Evolutionary conservation across 2,888 invertebrate species (phyloP).

Genomic region (Ochropleura plecta): DNA sequence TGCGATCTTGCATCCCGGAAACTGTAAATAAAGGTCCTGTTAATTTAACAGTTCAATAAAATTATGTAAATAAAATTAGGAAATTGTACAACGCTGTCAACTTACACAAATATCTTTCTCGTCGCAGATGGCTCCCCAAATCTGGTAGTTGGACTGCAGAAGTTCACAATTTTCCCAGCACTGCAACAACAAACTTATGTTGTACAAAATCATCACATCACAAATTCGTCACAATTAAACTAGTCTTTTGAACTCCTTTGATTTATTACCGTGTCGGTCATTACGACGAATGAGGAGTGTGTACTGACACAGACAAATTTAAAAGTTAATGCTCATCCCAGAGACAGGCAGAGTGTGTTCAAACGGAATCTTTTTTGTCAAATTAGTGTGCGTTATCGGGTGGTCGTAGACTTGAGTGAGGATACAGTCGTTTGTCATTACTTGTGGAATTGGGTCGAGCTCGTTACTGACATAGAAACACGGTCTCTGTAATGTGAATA

Average conservation of each 20-base stretch:
- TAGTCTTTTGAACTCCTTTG: conserved; percentile 74
- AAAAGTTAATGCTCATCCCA: conserved; percentile 71
- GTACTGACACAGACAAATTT: conserved; percentile 76
- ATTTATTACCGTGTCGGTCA: conserved; percentile 74
- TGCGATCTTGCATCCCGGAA: conserved; percentile 93
- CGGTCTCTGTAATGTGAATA: conserved; percentile 41
- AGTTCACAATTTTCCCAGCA: conserved; percentile 95
- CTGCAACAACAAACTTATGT: conserved; percentile 90
- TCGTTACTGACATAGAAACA: conserved; percentile 67
- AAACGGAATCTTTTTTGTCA: conserved; percentile 73
- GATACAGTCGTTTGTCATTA: conserved; percentile 78
- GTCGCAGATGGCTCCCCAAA: conserved; percentile 93
- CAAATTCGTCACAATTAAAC: conserved; percentile 74
- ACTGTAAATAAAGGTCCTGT: conserved; percentile 86
- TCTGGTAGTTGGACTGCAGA: conserved; percentile 93
- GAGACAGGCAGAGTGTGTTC: conserved; percentile 65
- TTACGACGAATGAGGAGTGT: conserved; percentile 74
- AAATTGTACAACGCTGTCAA: conserved; percentile 68
- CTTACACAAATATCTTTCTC: conserved; percentile 94
- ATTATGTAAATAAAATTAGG: background rate
- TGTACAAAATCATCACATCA: conserved; percentile 70
- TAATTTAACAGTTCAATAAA: conserved; percentile 6
- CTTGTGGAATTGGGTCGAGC: conserved; percentile 71
- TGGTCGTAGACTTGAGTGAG: conserved; percentile 70
- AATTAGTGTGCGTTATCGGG: conserved; percentile 76